Evolutionary conservation across 2,888 invertebrate genomes (phyloP), one percentile per base, ranked within the genome.

Genomic region (Pollenia amentaria): DNA sequence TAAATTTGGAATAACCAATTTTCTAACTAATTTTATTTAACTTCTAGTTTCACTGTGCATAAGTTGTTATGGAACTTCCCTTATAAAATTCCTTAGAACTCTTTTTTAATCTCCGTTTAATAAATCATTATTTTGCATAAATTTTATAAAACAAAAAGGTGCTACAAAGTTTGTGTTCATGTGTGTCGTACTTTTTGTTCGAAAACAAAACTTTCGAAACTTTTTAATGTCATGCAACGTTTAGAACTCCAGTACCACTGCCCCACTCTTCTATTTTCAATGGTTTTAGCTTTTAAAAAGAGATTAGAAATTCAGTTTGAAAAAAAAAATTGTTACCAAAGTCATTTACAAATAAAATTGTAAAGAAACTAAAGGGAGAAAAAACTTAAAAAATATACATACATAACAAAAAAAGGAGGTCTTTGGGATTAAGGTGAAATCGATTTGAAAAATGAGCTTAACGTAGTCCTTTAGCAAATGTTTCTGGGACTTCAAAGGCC

Each of bases 281-380:
- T 64, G 44, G 16, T 64, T 64, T 64, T 48, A 64, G 11, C 38
- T 75, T 75, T 48, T 38, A 46, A 40, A 73, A 65, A 80, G 16
- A 60, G 67, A 57, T 67, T 12, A 67, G 53, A 67, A 72, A 60
- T 48, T 42, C 8, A 60, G 51, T 69, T 69, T 29, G 16, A n/a
- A 51, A 77, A 55, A 40, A 9, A 16, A n/a, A 55, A 48, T 57
- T 81, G 38, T 75, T 75, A 1, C 29, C 11, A 21, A 82, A 82
- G 81, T 75, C 46, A 81, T 81, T 67, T 65, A 51, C 21, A 51
- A 73, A 65, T 16, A 57, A 81, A 64, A 53, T 80, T 69, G 12
- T 40, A 57, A 73, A 81, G 42, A 55, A 65, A 11, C 40, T 55
- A 6, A 9, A n/a, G n/a, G 40, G 21, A 40, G 12, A 46, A 29